Base-by-base conservation (phyloP, 2,888 invertebrate genomes). In the Mimas tiliae region DNA sequence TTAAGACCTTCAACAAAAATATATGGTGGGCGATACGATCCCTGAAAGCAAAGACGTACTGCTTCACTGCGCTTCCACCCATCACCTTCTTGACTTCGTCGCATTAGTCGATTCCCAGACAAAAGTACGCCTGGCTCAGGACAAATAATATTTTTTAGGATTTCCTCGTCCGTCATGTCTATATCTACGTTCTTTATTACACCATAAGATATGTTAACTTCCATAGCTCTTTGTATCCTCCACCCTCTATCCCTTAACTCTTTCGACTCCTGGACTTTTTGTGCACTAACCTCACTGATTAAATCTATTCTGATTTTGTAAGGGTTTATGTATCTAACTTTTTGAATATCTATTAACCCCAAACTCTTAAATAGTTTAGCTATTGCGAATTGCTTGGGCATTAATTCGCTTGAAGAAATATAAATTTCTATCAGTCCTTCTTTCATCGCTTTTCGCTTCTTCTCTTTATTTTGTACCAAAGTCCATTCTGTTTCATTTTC, bases 1-100 rank as follows among this genome's bases (percentile, higher is more conserved):
- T 33, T 65, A 2, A 55, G 6, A n/a, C 19, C 45, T 11, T 42
- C 53, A 1, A 53, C 48, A 27, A 19, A 52, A 12, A 65, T 45
- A 27, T 42, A 53, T 8, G 64, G 7, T 19, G 64, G 64, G 6
- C 53, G 14, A 53, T 7, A 38, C 6, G 27, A 63, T 62, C 21
- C 53, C 47, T 48, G 47, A 33, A 64, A 64, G 73, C 72, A 75
- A 71, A 76, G 73, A 68, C 66, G 69, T 45, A 63, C 69, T 3
- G 68, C 42, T 62, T 68, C 68, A 34, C 64, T 62, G 3, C 65
- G 64, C 45, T 47, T 45, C 65, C 65, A 68, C n/a, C 50, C 64
- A 16, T 11, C 42, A 38, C 62, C 38, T 11, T 64, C 27, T 14
- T 58, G 52, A 50, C 19, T 50, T n/a, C 67, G 68, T 12, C 53